Evolutionary conservation across 1,140 invertebrate species (phyloP).

Genomic region (Zelostemma sp.): DNA sequence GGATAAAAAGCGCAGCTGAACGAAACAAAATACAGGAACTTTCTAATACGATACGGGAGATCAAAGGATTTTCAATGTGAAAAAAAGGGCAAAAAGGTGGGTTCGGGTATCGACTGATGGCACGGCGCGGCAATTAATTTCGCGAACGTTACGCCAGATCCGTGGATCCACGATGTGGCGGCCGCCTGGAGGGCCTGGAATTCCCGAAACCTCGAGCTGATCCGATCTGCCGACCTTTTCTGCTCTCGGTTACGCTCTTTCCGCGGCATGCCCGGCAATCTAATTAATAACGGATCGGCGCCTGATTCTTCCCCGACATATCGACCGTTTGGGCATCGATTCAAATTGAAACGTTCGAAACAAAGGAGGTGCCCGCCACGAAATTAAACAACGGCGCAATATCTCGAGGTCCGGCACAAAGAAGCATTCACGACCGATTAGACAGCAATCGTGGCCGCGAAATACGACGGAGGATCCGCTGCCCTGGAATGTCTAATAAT

Average conservation of each 20-base stretch:
- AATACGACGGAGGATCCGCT: slow-evolving; percentile 24
- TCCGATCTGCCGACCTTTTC: slow-evolving; percentile 57
- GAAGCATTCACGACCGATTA: slow-evolving; percentile 66
- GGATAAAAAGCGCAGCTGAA: not conserved
- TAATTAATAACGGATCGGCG: slow-evolving; percentile 69
- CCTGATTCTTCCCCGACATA: slow-evolving; percentile 52
- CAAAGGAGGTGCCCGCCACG: slow-evolving; percentile 57
- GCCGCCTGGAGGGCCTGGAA: slow-evolving; percentile 31
- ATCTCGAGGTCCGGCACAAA: slow-evolving; percentile 59
- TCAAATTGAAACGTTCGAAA: slow-evolving; percentile 63
- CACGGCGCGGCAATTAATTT: slow-evolving; percentile 58
- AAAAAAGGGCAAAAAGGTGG: slow-evolving; percentile 5
- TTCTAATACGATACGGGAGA: slow-evolving; percentile 2
- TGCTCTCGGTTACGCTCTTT: slow-evolving; percentile 40
- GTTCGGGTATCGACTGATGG: slow-evolving; percentile 12
- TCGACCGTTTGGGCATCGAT: slow-evolving; percentile 48
- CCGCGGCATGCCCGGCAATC: slow-evolving; percentile 54
- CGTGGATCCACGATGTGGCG: slow-evolving; percentile 36
- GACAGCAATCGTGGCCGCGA: slow-evolving; percentile 41
- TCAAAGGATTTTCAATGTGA: slow-evolving; percentile 9
- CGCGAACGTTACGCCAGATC: slow-evolving; percentile 53
- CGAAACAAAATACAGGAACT: not conserved
- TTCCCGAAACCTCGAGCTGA: slow-evolving; percentile 56
- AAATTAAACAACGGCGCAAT: slow-evolving; percentile 63
- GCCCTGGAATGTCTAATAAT: slow-evolving; percentile 64